phyloP scores from a whole-genome alignment of 2,888 invertebrate genomes.

The Zygogramma bicolorata region DNA sequence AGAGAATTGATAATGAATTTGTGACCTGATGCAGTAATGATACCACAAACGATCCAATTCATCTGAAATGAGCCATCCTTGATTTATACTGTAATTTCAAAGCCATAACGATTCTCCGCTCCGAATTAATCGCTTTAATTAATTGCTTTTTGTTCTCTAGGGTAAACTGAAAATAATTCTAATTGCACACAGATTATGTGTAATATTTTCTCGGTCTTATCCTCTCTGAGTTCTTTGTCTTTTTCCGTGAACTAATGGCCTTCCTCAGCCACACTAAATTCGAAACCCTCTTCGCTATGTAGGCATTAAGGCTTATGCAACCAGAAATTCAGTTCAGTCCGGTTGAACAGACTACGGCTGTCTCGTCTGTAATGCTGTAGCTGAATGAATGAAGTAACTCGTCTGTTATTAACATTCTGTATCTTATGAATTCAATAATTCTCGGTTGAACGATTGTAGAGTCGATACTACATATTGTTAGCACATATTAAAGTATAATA shows the following conservation, averaged over 20 bases:
- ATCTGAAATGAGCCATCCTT: slow-evolving; percentile 38
- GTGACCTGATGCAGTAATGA: not conserved
- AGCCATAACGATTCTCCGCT: slow-evolving; percentile 38
- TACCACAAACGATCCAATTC: slow-evolving; percentile 33
- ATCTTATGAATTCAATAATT: too few relatives aligned
- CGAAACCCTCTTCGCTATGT: not conserved
- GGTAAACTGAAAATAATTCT: slow-evolving; percentile 44
- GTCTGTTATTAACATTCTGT: too few relatives aligned
- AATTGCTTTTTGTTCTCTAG: slow-evolving; percentile 41
- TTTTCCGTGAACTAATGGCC: not conserved
- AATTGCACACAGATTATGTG: slow-evolving; percentile 27
- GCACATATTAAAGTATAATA: too few relatives aligned
- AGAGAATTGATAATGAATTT: too few relatives aligned
- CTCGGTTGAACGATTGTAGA: too few relatives aligned
- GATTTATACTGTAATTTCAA: slow-evolving; percentile 38
- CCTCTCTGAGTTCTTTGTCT: not conserved
- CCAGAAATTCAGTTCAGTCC: not conserved
- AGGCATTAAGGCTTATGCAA: not conserved
- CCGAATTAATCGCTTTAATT: slow-evolving; percentile 40
- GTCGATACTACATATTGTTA: too few relatives aligned
- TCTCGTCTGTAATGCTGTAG: not conserved
- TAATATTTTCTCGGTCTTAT: slow-evolving; percentile 9
- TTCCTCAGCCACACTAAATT: not conserved
- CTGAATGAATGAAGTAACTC: too few relatives aligned
- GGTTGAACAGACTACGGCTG: too few relatives aligned